These are phyloP conservation scores for Labeo rohita DNA, from an alignment of 2,113 vertebrate genomes.

Conservation along the genomic window DNA sequence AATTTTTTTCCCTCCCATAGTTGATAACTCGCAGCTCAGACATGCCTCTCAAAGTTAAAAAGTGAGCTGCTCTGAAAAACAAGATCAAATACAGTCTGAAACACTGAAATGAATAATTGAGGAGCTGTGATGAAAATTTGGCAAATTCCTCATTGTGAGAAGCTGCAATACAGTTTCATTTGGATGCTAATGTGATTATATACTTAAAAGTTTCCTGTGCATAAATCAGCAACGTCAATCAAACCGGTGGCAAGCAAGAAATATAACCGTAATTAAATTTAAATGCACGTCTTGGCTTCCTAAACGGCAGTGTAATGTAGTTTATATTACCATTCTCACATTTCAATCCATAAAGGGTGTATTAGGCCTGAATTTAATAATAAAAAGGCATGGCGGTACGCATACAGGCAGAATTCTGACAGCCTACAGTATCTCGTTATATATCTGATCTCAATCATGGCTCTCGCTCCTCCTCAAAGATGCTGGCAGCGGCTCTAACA, in stretches of 20 bases:
- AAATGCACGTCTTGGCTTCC: conserved; percentile 14
- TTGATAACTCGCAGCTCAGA: not conserved
- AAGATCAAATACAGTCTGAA: conserved; percentile 36
- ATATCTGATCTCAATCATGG: conserved; percentile 33
- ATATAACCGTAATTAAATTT: conserved; percentile 45
- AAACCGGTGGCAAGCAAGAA: conserved; percentile 28
- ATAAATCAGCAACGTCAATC: conserved; percentile 53
- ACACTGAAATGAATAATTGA: conserved; percentile 33
- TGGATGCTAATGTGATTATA: conserved; percentile 59
- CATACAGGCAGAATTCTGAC: not conserved
- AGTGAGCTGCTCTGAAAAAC: conserved; percentile 39
- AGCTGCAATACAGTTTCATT: conserved; percentile 44
- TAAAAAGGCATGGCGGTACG: not conserved
- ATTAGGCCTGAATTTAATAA: not conserved
- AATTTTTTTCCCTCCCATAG: not conserved
- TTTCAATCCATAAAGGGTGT: conserved; percentile 14
- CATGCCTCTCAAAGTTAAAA: not conserved
- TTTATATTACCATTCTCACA: conserved; percentile 4
- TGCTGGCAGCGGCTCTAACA: conserved; percentile 26
- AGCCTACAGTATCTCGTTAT: conserved; percentile 5
- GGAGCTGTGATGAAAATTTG: conserved; percentile 1
- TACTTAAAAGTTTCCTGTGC: conserved; percentile 40
- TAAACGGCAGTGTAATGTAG: not conserved
- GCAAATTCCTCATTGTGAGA: conserved; percentile 39
- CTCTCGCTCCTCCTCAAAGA: conserved; percentile 14